Base-by-base conservation (phyloP, 1,140 invertebrate genomes). In the Psilanteris sp. region DNA sequence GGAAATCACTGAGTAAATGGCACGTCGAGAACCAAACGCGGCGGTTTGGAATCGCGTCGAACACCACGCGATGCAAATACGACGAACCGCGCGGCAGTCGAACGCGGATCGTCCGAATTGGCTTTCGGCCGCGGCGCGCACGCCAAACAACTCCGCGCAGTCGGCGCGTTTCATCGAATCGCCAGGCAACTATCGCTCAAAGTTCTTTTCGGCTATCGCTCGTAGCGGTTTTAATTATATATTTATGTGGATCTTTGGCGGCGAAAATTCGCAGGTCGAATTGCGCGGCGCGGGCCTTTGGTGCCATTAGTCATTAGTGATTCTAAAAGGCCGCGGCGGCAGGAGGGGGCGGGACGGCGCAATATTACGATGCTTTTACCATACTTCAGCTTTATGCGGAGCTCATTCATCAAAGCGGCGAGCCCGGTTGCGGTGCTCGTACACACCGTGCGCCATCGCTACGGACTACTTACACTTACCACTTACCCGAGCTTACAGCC, bases 121-220 rank as follows among this genome's bases (percentile, higher is more conserved):
- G n/a, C n/a, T n/a, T n/a, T n/a, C n/a, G n/a, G n/a, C n/a, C n/a
- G n/a, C n/a, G n/a, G n/a, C n/a, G n/a, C n/a, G n/a, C n/a, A n/a
- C n/a, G n/a, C n/a, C n/a, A n/a, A n/a, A n/a, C n/a, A n/a, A n/a
- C n/a, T n/a, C n/a, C n/a, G n/a, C n/a, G n/a, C n/a, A n/a, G n/a
- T n/a, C n/a, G n/a, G n/a, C n/a, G n/a, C n/a, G n/a, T n/a, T n/a
- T n/a, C n/a, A n/a, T n/a, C n/a, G n/a, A n/a, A n/a, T n/a, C n/a
- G n/a, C n/a, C n/a, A n/a, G n/a, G n/a, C 18, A 20, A 20, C 18
- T 20, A 20, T 20, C 6, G 3, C 18, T 85, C 83, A 82, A 82
- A 85, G 83, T 82, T 85, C 82, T 83, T 85, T 85, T 82, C 78
- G 37, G 59, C n/a, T 73, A 71, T 82, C 80, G 74, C 62, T 57